Evolutionary conservation across 23 tunicate genomes (phyloP), one percentile per base, ranked within the genome.

Genomic region (Trididemnum nubilum): DNA sequence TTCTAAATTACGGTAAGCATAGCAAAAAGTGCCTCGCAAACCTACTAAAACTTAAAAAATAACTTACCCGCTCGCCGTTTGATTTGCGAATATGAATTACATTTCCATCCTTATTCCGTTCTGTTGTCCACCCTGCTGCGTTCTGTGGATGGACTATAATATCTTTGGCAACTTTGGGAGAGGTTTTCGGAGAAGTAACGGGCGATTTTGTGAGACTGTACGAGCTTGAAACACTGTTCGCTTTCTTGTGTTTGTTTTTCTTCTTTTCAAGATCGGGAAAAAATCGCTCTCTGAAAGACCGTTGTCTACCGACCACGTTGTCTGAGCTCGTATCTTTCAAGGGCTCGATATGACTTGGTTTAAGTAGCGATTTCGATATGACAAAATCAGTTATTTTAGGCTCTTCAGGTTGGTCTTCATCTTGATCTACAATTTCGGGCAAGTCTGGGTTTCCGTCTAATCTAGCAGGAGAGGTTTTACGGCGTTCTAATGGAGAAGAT

Each of bases 51-150:
- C 3, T n/a, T 61, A 26, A 12, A 61, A 61, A 12, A n/a, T 33
- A 24, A 36, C 97, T 83, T 60, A 92, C 97, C 73, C 85, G 36
- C 38, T 92, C 97, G 33, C 97, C 97, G 38, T 50, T 92, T n/a
- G 78, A 33, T 28, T 79, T 65, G 27, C 89, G 70, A 59, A 92
- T 59, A 37, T 65, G 73, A 22, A 86, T 83, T 30, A 79, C 59
- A n/a, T 86, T 90, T 0, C 97, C 97, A 69, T 92, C 90, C 12
- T 80, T 71, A 71, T 73, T 73, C 19, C 65, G 76, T 39, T 92
- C 91, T 35, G 36, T 78, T 1, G 71, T 54, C 97, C 91, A 92
- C 18, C 89, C 82, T 2, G 80, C 38, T 23, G 84, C 76, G 12
- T 31, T 33, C 23, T 64, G 31, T 2, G 35, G 74, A 71, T 3